These are phyloP conservation scores for Oscheius sp. DNA, from an alignment of 2,888 invertebrate genomes.

Conservation along the genomic window DNA sequence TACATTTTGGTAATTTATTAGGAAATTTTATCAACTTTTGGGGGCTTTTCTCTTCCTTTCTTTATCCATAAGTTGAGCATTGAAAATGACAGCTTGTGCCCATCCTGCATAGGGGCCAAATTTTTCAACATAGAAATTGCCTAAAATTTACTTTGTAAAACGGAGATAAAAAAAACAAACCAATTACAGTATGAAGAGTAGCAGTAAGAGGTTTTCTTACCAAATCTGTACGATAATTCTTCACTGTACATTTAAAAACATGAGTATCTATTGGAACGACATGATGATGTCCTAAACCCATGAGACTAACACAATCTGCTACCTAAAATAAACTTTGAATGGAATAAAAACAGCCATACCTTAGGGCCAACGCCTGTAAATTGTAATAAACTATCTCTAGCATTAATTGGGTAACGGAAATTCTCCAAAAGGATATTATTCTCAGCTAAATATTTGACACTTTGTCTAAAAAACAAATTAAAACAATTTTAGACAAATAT, in stretches of 20 bases:
- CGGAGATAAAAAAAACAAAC: conserved; percentile 72
- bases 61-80: conserved; percentile 47
- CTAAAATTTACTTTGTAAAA: conserved; percentile 41
- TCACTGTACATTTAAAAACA: conserved; percentile 37
- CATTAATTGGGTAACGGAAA: conserved; percentile 76
- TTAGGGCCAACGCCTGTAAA: conserved; percentile 93
- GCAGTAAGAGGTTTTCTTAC: conserved; percentile 80
- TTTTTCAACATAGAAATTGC: conserved; percentile 58
- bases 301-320: conserved; percentile 95
- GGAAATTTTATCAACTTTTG: neutral
- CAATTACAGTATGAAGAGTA: conserved; percentile 87
- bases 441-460: neutral
- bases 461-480: conserved; percentile 4
- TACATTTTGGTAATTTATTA: neutral
- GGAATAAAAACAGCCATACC: conserved; percentile 76
- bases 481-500: conserved; percentile 74
- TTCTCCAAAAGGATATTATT: conserved; percentile 77
- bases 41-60: conserved; percentile 3
- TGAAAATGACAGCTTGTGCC: conserved; percentile 68
- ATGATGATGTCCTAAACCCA: conserved; percentile 89
- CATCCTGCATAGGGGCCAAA: conserved; percentile 69
- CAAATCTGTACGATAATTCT: conserved; percentile 30
- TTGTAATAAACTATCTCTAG: conserved; percentile 79
- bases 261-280: conserved; percentile 85
- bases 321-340: conserved; percentile 78